Base-by-base conservation (phyloP, 1,140 invertebrate species). In the Zelostemma sp. region DNA sequence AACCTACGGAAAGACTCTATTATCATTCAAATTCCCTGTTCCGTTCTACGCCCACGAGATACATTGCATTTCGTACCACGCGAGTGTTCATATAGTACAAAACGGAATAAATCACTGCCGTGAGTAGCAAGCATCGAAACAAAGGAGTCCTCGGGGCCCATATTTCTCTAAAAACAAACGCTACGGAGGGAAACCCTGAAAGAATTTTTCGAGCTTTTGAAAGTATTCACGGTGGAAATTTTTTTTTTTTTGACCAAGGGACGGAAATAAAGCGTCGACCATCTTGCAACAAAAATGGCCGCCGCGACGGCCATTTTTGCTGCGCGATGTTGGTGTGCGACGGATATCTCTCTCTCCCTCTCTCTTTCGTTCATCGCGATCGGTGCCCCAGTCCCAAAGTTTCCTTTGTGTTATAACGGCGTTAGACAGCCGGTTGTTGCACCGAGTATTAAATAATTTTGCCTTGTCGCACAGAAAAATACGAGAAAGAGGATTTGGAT, bases 281-380 rank as follows among this genome's bases (percentile, higher is more conserved):
- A 83, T 83, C 65, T 83, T 82, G 71, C 17, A 54, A 17, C 48
- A 49, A 55, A 70, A 60, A 76, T 61, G 65, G 73, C 67, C 50
- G 50, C 28, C 49, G 19, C 43, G 71, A 80, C 81, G 72, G 80
- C 81, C 81, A 83, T 83, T 83, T 82, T 76, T 77, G 78, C 81
- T 82, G 76, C 80, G 79, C 75, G 77, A 82, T 78, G 77, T 80
- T 75, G 77, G 78, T n/a, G 77, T 75, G 72, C 63, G 70, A 73
- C 67, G 55, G 59, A 68, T 70, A 65, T 68, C 56, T 46, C n/a
- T 21, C 16, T 12, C 46, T 47, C 62, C 59, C 78, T 75, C 71
- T 73, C 68, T 64, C 49, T 58, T 55, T 72, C 33, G 35, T 57
- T 73, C 58, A 48, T 64, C 58, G 47, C 64, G 61, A 60, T 45